A percentile compares a stretch with the other conserved stretches of the same genome.
These are phyloP conservation scores for Sphenodon punctatus DNA, from an alignment of 2,797 vertebrate species.

Conservation along the genomic window DNA sequence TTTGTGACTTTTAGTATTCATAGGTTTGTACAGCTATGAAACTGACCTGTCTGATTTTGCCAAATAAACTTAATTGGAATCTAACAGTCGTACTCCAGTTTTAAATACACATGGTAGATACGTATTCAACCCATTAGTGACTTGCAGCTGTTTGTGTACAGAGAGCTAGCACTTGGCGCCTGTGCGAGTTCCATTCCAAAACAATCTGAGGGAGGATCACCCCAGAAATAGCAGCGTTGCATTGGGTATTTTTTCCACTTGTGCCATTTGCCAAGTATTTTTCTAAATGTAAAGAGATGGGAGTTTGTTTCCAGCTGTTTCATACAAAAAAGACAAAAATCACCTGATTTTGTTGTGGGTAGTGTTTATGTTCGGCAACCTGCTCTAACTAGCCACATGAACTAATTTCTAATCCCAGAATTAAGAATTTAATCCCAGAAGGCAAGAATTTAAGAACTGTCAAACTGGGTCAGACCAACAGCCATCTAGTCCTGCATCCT, in stretches of 20 bases:
- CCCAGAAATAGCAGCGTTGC: too few species aligned
- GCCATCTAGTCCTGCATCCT: too few species aligned
- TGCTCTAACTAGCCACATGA: not conserved
- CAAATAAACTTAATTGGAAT: conserved; percentile 17
- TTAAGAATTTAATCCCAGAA: too few species aligned
- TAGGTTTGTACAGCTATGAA: not conserved
- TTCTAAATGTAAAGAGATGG: not conserved
- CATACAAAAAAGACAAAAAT: conserved; percentile 10
- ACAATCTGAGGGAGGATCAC: too few species aligned
- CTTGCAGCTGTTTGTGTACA: too few species aligned
- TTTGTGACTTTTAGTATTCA: not conserved
- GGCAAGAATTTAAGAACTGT: too few species aligned
- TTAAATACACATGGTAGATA: conserved; percentile 42
- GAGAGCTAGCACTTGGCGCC: too few species aligned
- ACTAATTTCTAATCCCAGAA: too few species aligned
- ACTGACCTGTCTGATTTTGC: not conserved
- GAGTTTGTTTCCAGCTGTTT: conserved; percentile 16
- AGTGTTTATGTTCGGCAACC: not conserved
- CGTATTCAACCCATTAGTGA: conserved; percentile 59
- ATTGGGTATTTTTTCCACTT: conserved; percentile 58
- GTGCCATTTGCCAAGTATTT: conserved; percentile 38
- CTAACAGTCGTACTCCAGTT: conserved; percentile 54
- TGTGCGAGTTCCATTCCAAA: too few species aligned
- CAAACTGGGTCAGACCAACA: too few species aligned
- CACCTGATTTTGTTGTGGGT: not conserved